Conservation (phyloP, 2,888 invertebrate species). For the Pinctada fucata region DNA sequence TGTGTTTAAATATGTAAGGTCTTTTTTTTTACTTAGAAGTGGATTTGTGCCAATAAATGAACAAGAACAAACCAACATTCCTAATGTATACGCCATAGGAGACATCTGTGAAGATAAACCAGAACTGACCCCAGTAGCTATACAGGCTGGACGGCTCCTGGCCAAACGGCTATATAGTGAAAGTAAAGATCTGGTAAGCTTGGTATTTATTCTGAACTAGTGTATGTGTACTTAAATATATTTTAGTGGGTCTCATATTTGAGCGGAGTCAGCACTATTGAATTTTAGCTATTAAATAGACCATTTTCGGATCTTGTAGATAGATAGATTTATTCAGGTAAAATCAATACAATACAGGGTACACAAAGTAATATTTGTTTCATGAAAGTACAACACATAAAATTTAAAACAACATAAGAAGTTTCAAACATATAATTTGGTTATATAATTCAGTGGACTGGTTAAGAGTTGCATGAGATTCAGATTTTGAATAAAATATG, state of each 20-base stretch:
- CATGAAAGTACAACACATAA: too few relatives aligned
- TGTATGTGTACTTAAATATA: not conserved
- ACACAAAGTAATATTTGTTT: too few relatives aligned
- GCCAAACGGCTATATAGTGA: slow-evolving; percentile 80
- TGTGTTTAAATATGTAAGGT: too few relatives aligned
- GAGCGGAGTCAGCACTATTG: not conserved
- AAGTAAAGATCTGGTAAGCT: slow-evolving; percentile 56
- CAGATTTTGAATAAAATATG: too few relatives aligned
- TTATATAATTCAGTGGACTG: too few relatives aligned
- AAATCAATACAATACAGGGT: not conserved
- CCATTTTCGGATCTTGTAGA: not conserved
- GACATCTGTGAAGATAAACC: slow-evolving; percentile 84
- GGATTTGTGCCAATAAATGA: slow-evolving; percentile 77
- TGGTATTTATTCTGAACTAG: not conserved
- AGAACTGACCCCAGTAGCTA: slow-evolving; percentile 92
- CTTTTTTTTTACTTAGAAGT: slow-evolving; percentile 67
- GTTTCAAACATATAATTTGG: too few relatives aligned
- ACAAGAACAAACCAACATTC: slow-evolving; percentile 90
- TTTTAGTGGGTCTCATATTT: not conserved
- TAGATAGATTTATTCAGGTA: not conserved
- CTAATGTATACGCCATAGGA: slow-evolving; percentile 94
- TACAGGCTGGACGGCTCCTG: slow-evolving; percentile 88
- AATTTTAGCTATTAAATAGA: too few relatives aligned
- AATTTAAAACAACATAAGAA: too few relatives aligned
- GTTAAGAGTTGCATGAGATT: too few relatives aligned